These are phyloP conservation scores for Drosophila pruinosa DNA, from an alignment of 1,140 invertebrate species.

Conservation along the genomic window DNA sequence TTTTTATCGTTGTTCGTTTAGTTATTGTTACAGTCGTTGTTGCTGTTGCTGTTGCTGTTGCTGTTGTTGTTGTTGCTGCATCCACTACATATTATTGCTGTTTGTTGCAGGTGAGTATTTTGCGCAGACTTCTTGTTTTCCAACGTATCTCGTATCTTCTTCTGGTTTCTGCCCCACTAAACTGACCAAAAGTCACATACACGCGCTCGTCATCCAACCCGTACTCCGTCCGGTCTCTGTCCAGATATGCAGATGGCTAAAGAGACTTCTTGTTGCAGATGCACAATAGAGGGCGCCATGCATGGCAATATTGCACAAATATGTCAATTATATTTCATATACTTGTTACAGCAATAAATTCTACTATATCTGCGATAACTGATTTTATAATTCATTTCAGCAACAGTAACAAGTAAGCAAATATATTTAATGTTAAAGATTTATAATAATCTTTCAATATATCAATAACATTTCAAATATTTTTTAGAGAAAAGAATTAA, in stretches of 20 bases:
- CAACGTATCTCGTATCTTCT: slow-evolving; percentile 62
- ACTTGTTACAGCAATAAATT: too few relatives aligned
- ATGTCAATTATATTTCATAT: too few relatives aligned
- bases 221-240: slow-evolving; percentile 30
- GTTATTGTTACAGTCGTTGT: slow-evolving; percentile 17
- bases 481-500: too few relatives aligned
- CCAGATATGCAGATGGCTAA: neutral
- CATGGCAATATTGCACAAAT: too few relatives aligned
- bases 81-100: slow-evolving; percentile 34
- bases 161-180: slow-evolving; percentile 63
- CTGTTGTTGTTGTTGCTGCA: slow-evolving; percentile 9
- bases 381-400: too few relatives aligned
- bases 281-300: too few relatives aligned
- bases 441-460: too few relatives aligned
- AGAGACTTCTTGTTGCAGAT: neutral
- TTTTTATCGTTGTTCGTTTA: slow-evolving; percentile 57
- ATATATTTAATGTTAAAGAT: too few relatives aligned
- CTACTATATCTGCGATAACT: too few relatives aligned
- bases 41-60: slow-evolving; percentile 20
- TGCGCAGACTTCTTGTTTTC: slow-evolving; percentile 65
- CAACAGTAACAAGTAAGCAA: too few relatives aligned
- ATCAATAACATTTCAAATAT: too few relatives aligned
- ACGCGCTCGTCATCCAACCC: slow-evolving; percentile 22
- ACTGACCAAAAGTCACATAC: slow-evolving; percentile 71
- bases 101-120: slow-evolving; percentile 78